These are phyloP conservation scores for Prietella phreatophila DNA, from an alignment of 2,113 vertebrate genomes.

Conservation along the genomic window DNA sequence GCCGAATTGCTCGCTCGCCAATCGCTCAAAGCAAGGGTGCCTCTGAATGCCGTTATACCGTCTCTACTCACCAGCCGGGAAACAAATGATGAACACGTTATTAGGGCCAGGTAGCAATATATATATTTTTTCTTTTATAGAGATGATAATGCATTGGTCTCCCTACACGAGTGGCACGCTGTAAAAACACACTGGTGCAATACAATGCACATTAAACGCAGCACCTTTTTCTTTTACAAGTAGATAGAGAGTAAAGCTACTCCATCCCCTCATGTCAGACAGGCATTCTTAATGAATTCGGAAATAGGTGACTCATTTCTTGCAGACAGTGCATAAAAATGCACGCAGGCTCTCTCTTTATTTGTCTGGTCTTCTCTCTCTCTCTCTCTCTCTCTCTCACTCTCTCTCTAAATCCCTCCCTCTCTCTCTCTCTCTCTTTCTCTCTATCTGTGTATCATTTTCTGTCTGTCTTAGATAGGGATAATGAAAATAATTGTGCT, in stretches of 20 bases:
- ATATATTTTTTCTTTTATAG: conserved; percentile 71
- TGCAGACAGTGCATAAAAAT: conserved; percentile 73
- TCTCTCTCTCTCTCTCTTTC: background rate
- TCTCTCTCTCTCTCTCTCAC: background rate
- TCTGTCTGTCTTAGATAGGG: conserved; percentile 86
- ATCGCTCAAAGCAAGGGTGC: conserved; percentile 61
- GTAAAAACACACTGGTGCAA: conserved; percentile 66
- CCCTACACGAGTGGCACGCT: conserved; percentile 62
- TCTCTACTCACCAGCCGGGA: conserved; percentile 62
- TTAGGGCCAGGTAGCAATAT: conserved; percentile 71
- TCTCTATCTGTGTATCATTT: conserved; percentile 71
- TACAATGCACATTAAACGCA: conserved; percentile 75
- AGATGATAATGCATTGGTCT: conserved; percentile 70
- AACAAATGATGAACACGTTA: conserved; percentile 75
- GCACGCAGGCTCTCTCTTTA: conserved; percentile 60
- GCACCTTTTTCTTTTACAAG: conserved; percentile 64
- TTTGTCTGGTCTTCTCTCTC: conserved; percentile 29
- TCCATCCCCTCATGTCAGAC: conserved; percentile 65
- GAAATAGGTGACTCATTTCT: conserved; percentile 75
- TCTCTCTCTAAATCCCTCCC: conserved; percentile 61
- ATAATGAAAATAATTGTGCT: conserved; percentile 98
- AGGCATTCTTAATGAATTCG: conserved; percentile 72
- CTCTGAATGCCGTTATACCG: conserved; percentile 57
- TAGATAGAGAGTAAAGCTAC: conserved; percentile 67
- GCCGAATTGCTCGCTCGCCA: conserved; percentile 61